Evolutionary conservation across 2,888 invertebrate genomes (phyloP), one percentile per base, ranked within the genome.

Genomic region (Hemistola chrysoprasaria): DNA sequence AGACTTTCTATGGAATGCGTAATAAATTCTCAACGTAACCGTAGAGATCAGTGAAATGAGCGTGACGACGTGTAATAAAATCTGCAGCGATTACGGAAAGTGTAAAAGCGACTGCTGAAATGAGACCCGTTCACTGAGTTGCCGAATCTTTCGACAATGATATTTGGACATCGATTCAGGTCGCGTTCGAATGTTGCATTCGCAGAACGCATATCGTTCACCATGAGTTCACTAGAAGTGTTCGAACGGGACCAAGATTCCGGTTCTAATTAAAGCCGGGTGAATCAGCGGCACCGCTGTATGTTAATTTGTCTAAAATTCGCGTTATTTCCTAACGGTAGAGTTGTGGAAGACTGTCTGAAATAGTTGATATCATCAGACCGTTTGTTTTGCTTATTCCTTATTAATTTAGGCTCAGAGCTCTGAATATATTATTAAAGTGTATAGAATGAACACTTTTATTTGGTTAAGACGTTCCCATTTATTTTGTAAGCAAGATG

Each of bases 251-350:
- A 78, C 67, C 60, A 66, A 61, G 66, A 80, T 76, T 74, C 76
- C 79, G 77, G 74, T 79, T 76, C 76, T 78, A 82, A 82, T 83
- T 84, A 81, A 77, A 79, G 63, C 62, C 47, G 56, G 67, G 62
- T 82, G 80, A 85, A 71, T 83, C 82, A 82, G 62, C 63, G 3
- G 59, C 61, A 61, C 62, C 57, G 58, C 49, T 65, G 53, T 52
- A 61, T 72, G 69, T 65, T 74, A 73, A 80, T 81, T 80, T 78
- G 71, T 64, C 70, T 82, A 72, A 79, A 80, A 74, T 80, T 73
- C 70, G 68, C 68, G 71, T 75, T 65, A 68, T 59, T 59, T 62
- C 62, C 75, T 74, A 74, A 72, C 66, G 71, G 48, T 60, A 56
- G 53, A 49, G 55, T 59, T 64, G 59, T 59, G 56, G 59, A 65